These are phyloP conservation scores for Chlorocebus sabaeus DNA, from an alignment of 2,113 vertebrate genomes.

Conservation along the genomic window DNA sequence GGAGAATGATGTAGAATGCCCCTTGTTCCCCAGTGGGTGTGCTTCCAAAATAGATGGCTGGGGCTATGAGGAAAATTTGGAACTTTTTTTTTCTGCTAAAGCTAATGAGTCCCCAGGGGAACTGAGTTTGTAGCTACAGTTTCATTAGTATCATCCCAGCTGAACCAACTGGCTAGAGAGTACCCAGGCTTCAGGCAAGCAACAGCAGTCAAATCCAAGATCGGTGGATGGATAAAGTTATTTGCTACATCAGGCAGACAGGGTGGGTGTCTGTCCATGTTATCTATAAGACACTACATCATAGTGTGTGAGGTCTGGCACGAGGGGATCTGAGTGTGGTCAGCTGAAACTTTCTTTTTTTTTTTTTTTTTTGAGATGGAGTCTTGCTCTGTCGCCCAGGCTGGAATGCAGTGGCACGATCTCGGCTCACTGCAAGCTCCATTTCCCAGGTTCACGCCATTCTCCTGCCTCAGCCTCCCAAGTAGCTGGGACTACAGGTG, in stretches of 20 bases:
- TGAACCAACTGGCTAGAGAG: slow-evolving; percentile 36
- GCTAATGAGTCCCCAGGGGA: slow-evolving; percentile 65
- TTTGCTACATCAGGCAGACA: slow-evolving; percentile 13
- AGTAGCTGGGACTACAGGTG: no score
- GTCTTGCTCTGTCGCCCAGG: no score
- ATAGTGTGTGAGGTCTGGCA: background rate
- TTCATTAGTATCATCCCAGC: slow-evolving; percentile 49
- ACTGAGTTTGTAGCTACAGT: slow-evolving; percentile 6
- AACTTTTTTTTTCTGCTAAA: slow-evolving; percentile 48
- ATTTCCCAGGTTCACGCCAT: no score
- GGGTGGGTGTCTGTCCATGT: background rate
- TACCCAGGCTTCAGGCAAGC: background rate
- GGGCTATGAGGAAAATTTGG: slow-evolving; percentile 41
- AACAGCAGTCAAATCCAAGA: slow-evolving; percentile 23
- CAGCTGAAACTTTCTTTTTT: background rate
- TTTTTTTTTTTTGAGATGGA: no score
- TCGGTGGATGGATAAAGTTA: background rate
- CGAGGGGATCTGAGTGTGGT: background rate
- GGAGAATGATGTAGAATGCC: background rate
- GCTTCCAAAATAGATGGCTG: slow-evolving; percentile 47
- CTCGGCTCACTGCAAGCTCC: no score
- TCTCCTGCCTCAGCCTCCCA: no score
- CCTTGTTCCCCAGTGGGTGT: background rate
- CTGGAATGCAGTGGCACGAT: no score
- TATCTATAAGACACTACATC: background rate